Evolutionary conservation across 2,888 invertebrate species (phyloP).

Genomic region (Ectemnius continuus): DNA sequence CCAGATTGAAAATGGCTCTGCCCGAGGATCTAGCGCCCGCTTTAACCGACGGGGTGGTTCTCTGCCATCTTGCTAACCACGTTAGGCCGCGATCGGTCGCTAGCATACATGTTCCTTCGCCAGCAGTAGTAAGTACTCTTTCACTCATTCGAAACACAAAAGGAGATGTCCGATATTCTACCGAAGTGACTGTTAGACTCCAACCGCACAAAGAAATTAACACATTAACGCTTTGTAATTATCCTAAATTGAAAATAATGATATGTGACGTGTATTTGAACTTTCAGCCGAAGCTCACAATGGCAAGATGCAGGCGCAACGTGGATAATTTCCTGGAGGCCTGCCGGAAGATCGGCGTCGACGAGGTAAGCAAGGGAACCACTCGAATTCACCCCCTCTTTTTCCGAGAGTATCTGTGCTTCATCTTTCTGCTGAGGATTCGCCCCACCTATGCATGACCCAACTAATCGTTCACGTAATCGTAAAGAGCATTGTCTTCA

Average conservation of each 20-base stretch:
- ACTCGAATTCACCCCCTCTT: slow-evolving; percentile 47
- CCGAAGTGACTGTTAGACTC: not conserved
- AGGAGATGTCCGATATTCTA: not conserved
- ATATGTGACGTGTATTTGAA: not conserved
- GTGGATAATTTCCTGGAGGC: slow-evolving; percentile 98
- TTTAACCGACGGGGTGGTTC: slow-evolving; percentile 93
- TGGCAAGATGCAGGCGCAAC: slow-evolving; percentile 95
- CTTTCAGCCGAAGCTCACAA: slow-evolving; percentile 93
- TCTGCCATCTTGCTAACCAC: slow-evolving; percentile 96
- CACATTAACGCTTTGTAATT: too few species aligned
- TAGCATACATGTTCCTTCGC: slow-evolving; percentile 96
- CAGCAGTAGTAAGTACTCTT: slow-evolving; percentile 87
- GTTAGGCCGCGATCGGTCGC: slow-evolving; percentile 94
- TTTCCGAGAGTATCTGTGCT: slow-evolving; percentile 41
- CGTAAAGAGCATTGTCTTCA: not conserved
- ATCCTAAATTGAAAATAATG: too few species aligned
- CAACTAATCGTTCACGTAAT: slow-evolving; percentile 11
- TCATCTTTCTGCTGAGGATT: slow-evolving; percentile 35
- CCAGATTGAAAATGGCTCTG: slow-evolving; percentile 91
- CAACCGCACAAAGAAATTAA: not conserved
- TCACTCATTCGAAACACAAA: too few species aligned
- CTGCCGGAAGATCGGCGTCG: slow-evolving; percentile 94
- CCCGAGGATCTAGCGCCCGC: slow-evolving; percentile 92
- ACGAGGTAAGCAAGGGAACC: slow-evolving; percentile 86
- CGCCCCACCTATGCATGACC: slow-evolving; percentile 30